These are phyloP conservation scores for Greenwoodochromis staneri DNA, from an alignment of 2,113 vertebrate genomes.

Conservation along the genomic window DNA sequence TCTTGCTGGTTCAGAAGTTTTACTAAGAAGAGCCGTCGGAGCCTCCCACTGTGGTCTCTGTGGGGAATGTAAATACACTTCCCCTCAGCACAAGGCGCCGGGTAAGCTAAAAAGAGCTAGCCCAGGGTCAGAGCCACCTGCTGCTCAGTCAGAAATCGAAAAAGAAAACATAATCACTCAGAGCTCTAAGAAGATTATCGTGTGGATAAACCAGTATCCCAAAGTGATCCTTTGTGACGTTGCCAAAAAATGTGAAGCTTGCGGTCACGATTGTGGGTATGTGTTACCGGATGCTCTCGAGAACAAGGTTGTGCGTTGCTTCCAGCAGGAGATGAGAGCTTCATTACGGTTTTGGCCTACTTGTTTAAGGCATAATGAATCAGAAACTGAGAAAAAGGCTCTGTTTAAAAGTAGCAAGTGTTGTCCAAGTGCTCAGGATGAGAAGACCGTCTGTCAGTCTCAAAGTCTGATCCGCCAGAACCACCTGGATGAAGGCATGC, in stretches of 20 bases:
- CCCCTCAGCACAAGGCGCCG: background rate
- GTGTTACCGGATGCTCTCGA: constrained; percentile 24
- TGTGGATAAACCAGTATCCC: background rate
- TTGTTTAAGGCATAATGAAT: background rate
- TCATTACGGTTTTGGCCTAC: background rate
- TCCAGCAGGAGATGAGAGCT: constrained; percentile 34
- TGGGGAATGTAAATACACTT: background rate
- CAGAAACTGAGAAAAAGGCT: background rate
- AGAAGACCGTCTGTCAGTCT: background rate
- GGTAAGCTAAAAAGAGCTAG: background rate
- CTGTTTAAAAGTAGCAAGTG: background rate
- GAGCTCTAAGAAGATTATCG: background rate
- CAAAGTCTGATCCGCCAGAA: background rate
- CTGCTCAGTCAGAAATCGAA: background rate
- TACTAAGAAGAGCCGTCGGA: background rate
- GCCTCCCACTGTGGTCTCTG: background rate
- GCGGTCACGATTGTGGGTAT: background rate
- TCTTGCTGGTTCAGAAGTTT: background rate
- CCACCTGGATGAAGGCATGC: background rate
- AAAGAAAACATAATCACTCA: background rate
- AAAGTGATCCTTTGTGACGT: constrained; percentile 47
- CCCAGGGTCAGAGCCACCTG: background rate
- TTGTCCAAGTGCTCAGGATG: background rate
- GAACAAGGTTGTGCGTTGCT: constrained; percentile 34
- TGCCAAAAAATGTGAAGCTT: background rate